These are phyloP conservation scores for Drosophila pegasa DNA, from an alignment of 2,888 invertebrate species.

Conservation along the genomic window DNA sequence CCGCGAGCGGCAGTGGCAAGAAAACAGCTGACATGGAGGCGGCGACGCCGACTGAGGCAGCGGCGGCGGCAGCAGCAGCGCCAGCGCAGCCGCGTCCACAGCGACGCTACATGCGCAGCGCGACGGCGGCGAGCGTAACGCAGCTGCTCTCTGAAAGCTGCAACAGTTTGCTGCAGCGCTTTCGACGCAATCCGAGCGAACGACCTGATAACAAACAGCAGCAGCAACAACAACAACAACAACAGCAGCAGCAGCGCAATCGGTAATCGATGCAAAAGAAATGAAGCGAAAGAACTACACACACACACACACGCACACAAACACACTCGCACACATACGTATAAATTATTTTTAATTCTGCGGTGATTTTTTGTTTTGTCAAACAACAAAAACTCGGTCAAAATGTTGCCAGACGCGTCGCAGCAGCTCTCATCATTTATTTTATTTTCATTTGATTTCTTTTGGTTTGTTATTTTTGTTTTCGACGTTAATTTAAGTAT, in stretches of 20 bases:
- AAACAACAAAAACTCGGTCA: conserved; percentile 70
- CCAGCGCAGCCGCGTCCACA: conserved; percentile 85
- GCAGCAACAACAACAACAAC: conserved; percentile 57
- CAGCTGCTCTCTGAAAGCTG: conserved; percentile 95
- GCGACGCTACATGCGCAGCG: conserved; percentile 91
- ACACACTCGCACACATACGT: conserved; percentile 20
- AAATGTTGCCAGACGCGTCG: conserved; percentile 66
- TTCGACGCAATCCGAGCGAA: conserved; percentile 92
- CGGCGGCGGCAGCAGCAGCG: conserved; percentile 31
- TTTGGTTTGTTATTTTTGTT: conserved; percentile 30
- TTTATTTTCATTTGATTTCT: conserved; percentile 55
- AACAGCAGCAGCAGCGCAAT: conserved; percentile 71
- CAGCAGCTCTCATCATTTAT: conserved; percentile 57
- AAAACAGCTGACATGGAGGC: conserved; percentile 60
- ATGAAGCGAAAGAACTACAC: conserved; percentile 58
- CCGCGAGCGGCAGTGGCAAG: conserved; percentile 47
- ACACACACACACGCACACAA: conserved; percentile 11
- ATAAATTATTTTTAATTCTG: conserved; percentile 72
- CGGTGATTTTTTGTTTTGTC: conserved; percentile 42
- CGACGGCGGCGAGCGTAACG: conserved; percentile 92
- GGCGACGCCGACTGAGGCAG: conserved; percentile 40
- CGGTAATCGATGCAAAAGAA: conserved; percentile 81
- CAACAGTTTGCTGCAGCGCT: conserved; percentile 92
- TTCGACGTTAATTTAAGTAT: conserved; percentile 60
- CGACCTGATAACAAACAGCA: conserved; percentile 86